These are phyloP conservation scores for Tribolium madens DNA, from an alignment of 1,140 invertebrate genomes.

Conservation along the genomic window DNA sequence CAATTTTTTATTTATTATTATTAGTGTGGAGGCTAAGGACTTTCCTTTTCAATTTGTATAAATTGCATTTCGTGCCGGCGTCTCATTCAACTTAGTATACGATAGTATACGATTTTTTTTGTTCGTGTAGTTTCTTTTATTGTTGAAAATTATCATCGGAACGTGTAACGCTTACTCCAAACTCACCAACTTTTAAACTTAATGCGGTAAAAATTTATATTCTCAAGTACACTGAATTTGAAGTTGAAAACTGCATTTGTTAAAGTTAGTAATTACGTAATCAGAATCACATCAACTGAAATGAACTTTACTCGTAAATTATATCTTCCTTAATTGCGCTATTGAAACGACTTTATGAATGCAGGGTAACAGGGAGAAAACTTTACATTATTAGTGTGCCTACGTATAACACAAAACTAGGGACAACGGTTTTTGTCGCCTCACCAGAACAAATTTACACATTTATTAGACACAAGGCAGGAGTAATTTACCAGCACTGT, in stretches of 20 bases:
- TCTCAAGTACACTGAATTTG: slow-evolving; percentile 27
- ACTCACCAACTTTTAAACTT: slow-evolving; percentile 19
- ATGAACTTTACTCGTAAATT: slow-evolving; percentile 39
- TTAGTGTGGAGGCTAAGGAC: slow-evolving; percentile 19
- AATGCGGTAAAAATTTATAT: slow-evolving; percentile 27
- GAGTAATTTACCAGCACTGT: slow-evolving; percentile 1
- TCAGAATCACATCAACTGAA: slow-evolving; percentile 37
- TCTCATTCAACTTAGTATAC: slow-evolving; percentile 28
- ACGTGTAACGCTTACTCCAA: slow-evolving; percentile 27
- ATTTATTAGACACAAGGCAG: slow-evolving; percentile 27
- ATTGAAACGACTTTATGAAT: slow-evolving; percentile 39
- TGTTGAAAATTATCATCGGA: slow-evolving; percentile 31
- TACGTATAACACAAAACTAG: slow-evolving; percentile 33
- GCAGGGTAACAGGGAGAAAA: slow-evolving; percentile 32
- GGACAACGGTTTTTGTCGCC: slow-evolving; percentile 37
- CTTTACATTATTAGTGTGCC: slow-evolving; percentile 35
- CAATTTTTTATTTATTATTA: slow-evolving; percentile 31
- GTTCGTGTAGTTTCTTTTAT: slow-evolving; percentile 13
- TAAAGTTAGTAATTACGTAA: slow-evolving; percentile 38
- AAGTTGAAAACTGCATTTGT: slow-evolving; percentile 36
- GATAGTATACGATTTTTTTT: slow-evolving; percentile 30
- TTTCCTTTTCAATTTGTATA: slow-evolving; percentile 39
- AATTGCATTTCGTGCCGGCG: slow-evolving; percentile 26
- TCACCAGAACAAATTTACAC: slow-evolving; percentile 34
- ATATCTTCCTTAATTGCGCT: slow-evolving; percentile 37